Percentiles rank a stretch among this genome's conserved stretches.
These are phyloP conservation scores for Drosophila micromelanica DNA, from an alignment of 1,140 invertebrate species.

Conservation along the genomic window DNA sequence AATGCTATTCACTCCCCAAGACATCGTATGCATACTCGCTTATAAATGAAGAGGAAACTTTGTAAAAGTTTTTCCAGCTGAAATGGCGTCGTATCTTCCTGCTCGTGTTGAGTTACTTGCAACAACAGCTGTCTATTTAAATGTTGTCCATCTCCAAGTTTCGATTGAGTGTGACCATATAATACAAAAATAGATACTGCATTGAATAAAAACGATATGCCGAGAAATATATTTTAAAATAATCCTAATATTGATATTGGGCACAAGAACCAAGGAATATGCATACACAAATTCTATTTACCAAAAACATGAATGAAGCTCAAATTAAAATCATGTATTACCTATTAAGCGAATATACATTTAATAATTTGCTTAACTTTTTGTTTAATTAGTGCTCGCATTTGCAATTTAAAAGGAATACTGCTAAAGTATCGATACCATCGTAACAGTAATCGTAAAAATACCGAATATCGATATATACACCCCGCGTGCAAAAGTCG, in stretches of 20 bases:
- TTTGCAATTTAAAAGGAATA: no score
- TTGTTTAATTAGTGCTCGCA: no score
- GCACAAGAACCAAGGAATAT: no score
- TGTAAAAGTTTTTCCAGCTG: neutral
- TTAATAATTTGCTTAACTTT: no score
- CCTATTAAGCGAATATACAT: no score
- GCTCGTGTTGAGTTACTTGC: neutral
- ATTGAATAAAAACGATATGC: neutral
- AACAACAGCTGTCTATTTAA: neutral
- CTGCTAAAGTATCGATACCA: neutral
- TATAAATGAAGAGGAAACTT: neutral
- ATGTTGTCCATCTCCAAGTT: conserved; percentile 1
- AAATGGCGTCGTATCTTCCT: neutral
- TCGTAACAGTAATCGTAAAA: neutral
- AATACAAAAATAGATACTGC: neutral
- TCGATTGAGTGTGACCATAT: neutral
- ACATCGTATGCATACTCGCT: no score
- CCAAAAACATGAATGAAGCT: neutral
- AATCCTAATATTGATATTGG: no score
- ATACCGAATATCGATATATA: neutral
- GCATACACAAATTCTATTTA: neutral
- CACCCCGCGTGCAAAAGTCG: conserved; percentile 20
- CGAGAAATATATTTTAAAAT: no score
- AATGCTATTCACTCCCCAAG: no score
- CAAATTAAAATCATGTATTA: neutral